Evolutionary conservation across 2,888 invertebrate genomes (phyloP).

Genomic region (Drosophila helvetica): DNA sequence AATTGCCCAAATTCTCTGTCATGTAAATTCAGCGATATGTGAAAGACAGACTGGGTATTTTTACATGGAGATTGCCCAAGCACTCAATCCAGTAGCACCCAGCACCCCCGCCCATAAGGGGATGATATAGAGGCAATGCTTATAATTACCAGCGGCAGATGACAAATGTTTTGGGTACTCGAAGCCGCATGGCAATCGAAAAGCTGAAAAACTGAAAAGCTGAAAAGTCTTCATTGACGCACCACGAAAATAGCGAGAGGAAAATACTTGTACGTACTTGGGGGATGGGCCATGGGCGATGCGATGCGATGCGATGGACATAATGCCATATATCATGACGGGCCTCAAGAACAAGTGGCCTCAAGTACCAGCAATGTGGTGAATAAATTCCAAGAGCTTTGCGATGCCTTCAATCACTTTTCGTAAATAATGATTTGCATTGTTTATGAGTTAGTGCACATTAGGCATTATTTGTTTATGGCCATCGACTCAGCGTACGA

Average conservation of each 20-base stretch:
- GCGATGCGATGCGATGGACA: conserved; percentile 25
- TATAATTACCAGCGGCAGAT: conserved; percentile 34
- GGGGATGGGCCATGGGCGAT: conserved; percentile 8
- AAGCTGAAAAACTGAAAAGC: conserved; percentile 9
- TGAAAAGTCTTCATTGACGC: conserved; percentile 43
- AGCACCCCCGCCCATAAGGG: conserved; percentile 3
- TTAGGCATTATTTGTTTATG: conserved; percentile 70
- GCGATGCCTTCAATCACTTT: conserved; percentile 53
- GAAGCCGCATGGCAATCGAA: conserved; percentile 17
- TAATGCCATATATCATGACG: conserved; percentile 44
- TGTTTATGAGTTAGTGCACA: conserved; percentile 63
- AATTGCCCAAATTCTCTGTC: conserved; percentile 1
- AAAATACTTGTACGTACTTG: neutral
- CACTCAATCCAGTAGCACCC: conserved; percentile 17
- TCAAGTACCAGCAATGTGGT: conserved; percentile 73
- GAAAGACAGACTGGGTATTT: too few species aligned
- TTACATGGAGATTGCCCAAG: neutral
- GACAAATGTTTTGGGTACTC: conserved; percentile 38
- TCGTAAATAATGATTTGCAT: conserved; percentile 72
- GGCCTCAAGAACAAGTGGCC: conserved; percentile 44
- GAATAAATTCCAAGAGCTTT: conserved; percentile 43
- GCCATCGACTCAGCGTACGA: conserved; percentile 16
- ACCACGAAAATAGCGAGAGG: conserved; percentile 10
- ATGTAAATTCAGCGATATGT: conserved; percentile 38
- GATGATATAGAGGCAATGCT: conserved; percentile 24